These are phyloP conservation scores for Martes martes DNA, from an alignment of 2,113 vertebrate species.

Conservation along the genomic window DNA sequence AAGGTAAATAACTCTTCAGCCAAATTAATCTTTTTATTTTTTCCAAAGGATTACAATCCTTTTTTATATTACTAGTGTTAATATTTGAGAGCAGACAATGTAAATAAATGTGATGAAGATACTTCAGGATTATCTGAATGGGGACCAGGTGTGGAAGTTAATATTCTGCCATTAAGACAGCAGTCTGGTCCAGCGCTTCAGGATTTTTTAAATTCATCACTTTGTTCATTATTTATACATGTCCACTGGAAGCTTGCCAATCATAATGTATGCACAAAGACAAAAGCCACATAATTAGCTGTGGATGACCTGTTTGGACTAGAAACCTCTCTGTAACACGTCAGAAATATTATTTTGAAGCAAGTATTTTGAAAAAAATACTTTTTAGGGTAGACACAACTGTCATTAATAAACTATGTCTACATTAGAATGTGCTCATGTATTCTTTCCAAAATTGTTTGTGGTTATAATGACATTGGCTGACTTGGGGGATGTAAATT, in stretches of 20 bases:
- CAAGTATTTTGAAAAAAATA: constrained; percentile 38
- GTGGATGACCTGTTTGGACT: constrained; percentile 52
- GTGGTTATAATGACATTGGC: not conserved
- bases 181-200: not conserved
- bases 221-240: constrained; percentile 69
- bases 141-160: constrained; percentile 58
- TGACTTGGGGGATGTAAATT: not conserved
- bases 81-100: constrained; percentile 29
- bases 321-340: not conserved
- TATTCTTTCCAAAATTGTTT: not conserved
- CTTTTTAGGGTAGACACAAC: not conserved
- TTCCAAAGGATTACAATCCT: not conserved
- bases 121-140: constrained; percentile 29
- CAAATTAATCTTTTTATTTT: constrained; percentile 40
- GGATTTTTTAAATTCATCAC: constrained; percentile 59
- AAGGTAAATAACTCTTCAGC: not conserved
- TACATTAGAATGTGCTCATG: not conserved
- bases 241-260: constrained; percentile 60
- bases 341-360: constrained; percentile 24
- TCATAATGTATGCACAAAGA: constrained; percentile 65
- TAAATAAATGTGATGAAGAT: constrained; percentile 38
- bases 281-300: constrained; percentile 67
- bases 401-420: not conserved
- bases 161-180: constrained; percentile 42
- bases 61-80: not conserved